Conservation (phyloP, 1,140 invertebrate genomes). For the Cotesia typhae region DNA sequence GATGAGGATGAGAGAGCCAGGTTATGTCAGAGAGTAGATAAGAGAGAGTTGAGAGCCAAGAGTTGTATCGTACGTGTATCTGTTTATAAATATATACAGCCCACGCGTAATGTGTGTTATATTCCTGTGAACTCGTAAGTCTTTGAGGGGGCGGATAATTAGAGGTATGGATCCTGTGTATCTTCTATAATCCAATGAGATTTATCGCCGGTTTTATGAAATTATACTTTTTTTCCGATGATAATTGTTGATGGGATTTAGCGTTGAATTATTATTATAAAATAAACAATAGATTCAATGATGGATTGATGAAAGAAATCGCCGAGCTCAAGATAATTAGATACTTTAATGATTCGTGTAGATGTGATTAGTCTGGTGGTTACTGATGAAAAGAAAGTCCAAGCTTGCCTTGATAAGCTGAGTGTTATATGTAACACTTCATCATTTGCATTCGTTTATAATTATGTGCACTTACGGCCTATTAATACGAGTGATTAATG, state of each 20-base stretch:
- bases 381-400: too few relatives aligned
- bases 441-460: too few relatives aligned
- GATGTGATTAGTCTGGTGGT: too few relatives aligned
- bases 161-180: conserved; percentile 5
- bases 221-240: neutral
- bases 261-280: neutral
- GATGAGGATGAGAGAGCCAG: neutral
- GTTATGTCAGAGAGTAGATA: neutral
- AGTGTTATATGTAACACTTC: too few relatives aligned
- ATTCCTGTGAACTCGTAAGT: conserved; percentile 8
- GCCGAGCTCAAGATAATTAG: too few relatives aligned
- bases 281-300: neutral
- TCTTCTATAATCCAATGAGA: neutral
- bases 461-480: too few relatives aligned
- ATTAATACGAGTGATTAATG: too few relatives aligned
- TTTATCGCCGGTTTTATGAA: conserved; percentile 8
- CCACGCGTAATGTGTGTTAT: too few relatives aligned
- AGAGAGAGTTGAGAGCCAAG: neutral
- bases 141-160: conserved; percentile 6
- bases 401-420: too few relatives aligned
- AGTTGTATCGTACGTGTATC: neutral
- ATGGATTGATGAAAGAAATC: neutral
- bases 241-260: neutral
- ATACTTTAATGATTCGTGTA: too few relatives aligned
- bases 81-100: too few relatives aligned